Evolutionary conservation across 2,888 invertebrate genomes (phyloP), one percentile per base, ranked within the genome.

Genomic region (Drosophila paracracens): DNA sequence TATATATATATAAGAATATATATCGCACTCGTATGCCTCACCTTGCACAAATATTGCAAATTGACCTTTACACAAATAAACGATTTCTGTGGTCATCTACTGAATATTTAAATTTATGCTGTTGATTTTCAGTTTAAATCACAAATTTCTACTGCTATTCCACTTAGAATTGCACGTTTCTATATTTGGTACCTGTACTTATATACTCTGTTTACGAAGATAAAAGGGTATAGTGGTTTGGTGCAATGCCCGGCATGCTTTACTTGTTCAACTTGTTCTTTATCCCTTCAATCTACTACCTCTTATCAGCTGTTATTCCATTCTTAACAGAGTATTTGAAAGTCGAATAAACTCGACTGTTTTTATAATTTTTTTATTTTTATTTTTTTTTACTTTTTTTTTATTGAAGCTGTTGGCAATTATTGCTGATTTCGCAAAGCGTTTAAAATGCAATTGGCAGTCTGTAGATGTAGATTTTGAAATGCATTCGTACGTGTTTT

Each of bases 21-120:
- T 64, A 16, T 54, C 40, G 21, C 74, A 48, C 31, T 48, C 52
- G 50, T 63, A 59, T 81, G 73, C 76, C 89, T 85, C 76, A 88
- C 90, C 86, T 86, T 90, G 86, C 87, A 67, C 83, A 88, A 86
- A 86, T 75, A 86, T 86, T 88, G 79, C 77, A 63, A 86, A 86
- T 83, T 86, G 83, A 86, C 89, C 89, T 86, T 90, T 86, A 75
- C 81, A 81, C 88, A 82, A 87, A 84, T 83, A 76, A 80, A 68
- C 70, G 76, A 7, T 25, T 72, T 75, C 29, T 64, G 61, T 59
- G 64, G 62, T 70, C 69, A 62, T 29, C 50, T 53, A 40, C 53
- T 50, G 43, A 68, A 78, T 82, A 76, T 84, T 81, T 71, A 81
- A 82, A 86, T 66, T 66, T 60, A 76, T 82, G 67, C 65, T 64